Evolutionary conservation across 2,113 vertebrate species (phyloP), one percentile per base, ranked within the genome.

Genomic region (Marcusenius ussheri): DNA sequence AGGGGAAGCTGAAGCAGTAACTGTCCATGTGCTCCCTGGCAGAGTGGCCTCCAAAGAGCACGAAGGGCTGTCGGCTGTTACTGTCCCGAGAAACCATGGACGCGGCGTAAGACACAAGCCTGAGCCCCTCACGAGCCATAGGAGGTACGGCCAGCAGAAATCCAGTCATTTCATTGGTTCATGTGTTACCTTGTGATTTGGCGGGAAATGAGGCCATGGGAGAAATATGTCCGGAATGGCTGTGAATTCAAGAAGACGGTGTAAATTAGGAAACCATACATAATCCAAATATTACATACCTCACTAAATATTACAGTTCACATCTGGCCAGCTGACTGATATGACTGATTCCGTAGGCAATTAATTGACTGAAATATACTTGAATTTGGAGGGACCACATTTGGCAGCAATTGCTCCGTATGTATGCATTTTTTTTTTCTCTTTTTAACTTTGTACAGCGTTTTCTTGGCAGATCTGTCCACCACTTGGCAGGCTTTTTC

Each of bases 211-310:
- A 99, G 96, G 45, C 98, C 98, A 8, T 99, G 97, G 89, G 96
- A 98, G 94, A 98, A 99, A 89, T 98, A 99, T 91, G 96, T 97
- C 91, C 97, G 96, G 94, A 99, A 99, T 0, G 97, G 96, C 98
- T 99, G 92, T 51, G 91, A 91, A 91, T 90, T 45, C 50, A 77
- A 90, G 85, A 80, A 42, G 35, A 80, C 5, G 8, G 62, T 70
- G 10, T 31, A 11, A 31, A 70, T 70, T 70, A 70, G 27, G 62
- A 13, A 70, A 70, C 27, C n/a, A 70, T 70, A 27, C 3, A 11
- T 13, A 31, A 70, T 70, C 62, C 62, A 70, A 70, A 31, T 70
- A 70, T 31, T 31, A 70, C 10, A 70, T 27, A 66, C 11, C 3
- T 27, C 3, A 66, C 62, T 13, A 5, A 70, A 31, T 70, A 70